phyloP scores from a whole-genome alignment of 2,888 invertebrate species.

The Drosophila hamatofila region DNA sequence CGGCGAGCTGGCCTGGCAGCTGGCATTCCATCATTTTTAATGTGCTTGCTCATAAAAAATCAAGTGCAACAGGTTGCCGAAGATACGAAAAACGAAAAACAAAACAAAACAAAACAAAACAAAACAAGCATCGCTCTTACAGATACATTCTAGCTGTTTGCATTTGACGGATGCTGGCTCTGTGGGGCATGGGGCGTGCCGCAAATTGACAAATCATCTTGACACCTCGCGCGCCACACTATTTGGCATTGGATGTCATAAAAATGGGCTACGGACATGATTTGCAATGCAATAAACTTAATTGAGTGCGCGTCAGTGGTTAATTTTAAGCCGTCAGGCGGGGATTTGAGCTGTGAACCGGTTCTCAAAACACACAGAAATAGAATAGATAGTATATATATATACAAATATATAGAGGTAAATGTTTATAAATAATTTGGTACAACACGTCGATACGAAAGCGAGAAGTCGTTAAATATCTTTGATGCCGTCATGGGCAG shows the following conservation, averaged over 20 bases:
- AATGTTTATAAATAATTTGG: constrained; percentile 27
- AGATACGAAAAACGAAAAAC: constrained; percentile 29
- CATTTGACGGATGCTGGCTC: constrained; percentile 39
- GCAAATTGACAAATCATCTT: constrained; percentile 74
- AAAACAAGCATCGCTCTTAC: constrained; percentile 5
- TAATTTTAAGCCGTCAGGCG: constrained; percentile 72
- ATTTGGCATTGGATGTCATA: constrained; percentile 63
- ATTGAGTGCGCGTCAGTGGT: constrained; percentile 80
- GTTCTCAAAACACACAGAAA: constrained; percentile 43
- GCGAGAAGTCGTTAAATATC: constrained; percentile 72
- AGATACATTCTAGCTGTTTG: constrained; percentile 64
- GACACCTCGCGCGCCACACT: constrained; percentile 61
- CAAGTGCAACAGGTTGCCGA: constrained; percentile 76
- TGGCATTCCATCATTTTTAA: constrained; percentile 74
- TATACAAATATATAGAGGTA: neutral
- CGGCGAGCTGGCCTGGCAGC: constrained; percentile 43
- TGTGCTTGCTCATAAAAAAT: constrained; percentile 70
- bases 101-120: constrained; percentile 1
- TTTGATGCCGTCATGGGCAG: constrained; percentile 69
- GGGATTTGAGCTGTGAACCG: constrained; percentile 44
- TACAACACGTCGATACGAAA: constrained; percentile 42
- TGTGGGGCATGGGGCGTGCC: constrained; percentile 31
- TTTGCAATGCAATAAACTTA: constrained; percentile 81
- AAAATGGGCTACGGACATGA: constrained; percentile 78
- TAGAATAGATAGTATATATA: constrained; percentile 15